Evolutionary conservation across 1,140 invertebrate genomes (phyloP).

Genomic region (Heliconius himera): DNA sequence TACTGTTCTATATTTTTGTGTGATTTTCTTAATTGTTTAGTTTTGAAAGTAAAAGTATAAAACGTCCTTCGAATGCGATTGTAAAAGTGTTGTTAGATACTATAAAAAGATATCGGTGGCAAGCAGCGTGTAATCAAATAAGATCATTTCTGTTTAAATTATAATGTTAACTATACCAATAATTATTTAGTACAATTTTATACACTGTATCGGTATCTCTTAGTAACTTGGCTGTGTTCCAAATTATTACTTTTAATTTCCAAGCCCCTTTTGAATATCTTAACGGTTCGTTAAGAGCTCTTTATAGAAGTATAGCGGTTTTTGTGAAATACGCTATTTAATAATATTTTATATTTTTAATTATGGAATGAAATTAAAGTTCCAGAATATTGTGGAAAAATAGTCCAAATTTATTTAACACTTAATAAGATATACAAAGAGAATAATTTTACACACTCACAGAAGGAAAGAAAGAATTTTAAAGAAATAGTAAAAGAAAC

Average conservation of each 20-base stretch:
- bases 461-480: too few relatives aligned
- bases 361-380: too few relatives aligned
- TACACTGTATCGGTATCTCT: background rate
- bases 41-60: background rate
- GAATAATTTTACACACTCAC: too few relatives aligned
- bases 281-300: slow-evolving; percentile 1
- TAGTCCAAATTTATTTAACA: too few relatives aligned
- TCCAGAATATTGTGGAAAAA: too few relatives aligned
- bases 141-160: background rate
- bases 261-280: background rate
- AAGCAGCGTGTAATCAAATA: background rate
- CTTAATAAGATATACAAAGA: too few relatives aligned
- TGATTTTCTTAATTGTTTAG: background rate
- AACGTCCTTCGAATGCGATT: background rate
- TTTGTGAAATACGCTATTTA: too few relatives aligned
- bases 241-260: slow-evolving; percentile 11
- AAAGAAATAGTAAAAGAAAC: too few relatives aligned
- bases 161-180: background rate
- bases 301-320: too few relatives aligned
- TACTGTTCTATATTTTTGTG: background rate
- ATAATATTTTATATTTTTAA: too few relatives aligned
- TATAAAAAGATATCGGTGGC: background rate
- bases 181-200: background rate
- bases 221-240: slow-evolving; percentile 2
- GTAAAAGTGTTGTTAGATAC: background rate